These are phyloP conservation scores for Hesperophylax magnus DNA, from an alignment of 1,140 invertebrate species.

Conservation along the genomic window DNA sequence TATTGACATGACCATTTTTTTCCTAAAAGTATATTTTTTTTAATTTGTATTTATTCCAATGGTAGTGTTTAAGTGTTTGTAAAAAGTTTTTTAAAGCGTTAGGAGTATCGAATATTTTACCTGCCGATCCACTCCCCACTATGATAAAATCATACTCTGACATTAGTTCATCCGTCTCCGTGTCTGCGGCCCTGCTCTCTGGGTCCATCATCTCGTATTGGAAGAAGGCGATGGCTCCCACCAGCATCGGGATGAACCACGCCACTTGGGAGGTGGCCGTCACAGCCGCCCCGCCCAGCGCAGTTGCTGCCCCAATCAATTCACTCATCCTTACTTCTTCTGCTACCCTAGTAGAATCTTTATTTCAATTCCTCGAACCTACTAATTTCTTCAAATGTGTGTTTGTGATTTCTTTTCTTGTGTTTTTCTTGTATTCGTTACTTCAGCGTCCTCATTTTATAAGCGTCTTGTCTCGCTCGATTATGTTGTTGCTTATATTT, in stretches of 20 bases:
- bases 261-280: slow-evolving; percentile 75
- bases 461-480: too few species aligned
- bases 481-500: too few species aligned
- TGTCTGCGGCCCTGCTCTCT: slow-evolving; percentile 79
- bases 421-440: neutral
- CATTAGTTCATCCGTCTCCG: slow-evolving; percentile 75
- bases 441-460: too few species aligned
- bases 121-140: slow-evolving; percentile 56
- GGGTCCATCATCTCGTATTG: slow-evolving; percentile 85
- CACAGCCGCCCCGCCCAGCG: slow-evolving; percentile 71
- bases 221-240: slow-evolving; percentile 86
- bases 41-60: too few species aligned
- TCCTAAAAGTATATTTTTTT: too few species aligned
- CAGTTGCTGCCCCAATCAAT: slow-evolving; percentile 72
- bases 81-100: too few species aligned
- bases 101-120: slow-evolving; percentile 30
- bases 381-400: neutral
- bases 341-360: neutral
- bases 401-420: neutral
- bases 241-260: slow-evolving; percentile 84
- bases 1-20: too few species aligned
- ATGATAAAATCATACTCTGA: slow-evolving; percentile 65
- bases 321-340: slow-evolving; percentile 67
- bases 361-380: too few species aligned
- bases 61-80: too few species aligned